These are phyloP conservation scores for Amphiura filiformis DNA, from an alignment of 35 echinoderm and acorn worm species.

Conservation along the genomic window DNA sequence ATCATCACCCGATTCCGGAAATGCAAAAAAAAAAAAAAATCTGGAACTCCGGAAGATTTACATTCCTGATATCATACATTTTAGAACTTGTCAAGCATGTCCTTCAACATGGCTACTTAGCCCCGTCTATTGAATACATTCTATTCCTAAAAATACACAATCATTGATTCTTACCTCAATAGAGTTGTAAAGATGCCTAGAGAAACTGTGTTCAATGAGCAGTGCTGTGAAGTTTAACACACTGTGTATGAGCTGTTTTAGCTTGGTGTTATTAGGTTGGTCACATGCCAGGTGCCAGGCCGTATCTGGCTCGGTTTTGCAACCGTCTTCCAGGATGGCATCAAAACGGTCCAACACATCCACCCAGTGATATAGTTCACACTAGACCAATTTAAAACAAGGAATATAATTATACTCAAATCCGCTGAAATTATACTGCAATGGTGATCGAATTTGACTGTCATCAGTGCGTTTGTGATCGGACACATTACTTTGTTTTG, in stretches of 20 bases:
- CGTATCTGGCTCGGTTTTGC: constrained; percentile 47
- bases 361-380: constrained; percentile 98
- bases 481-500: background rate
- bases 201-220: constrained; percentile 97
- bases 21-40: too few species aligned
- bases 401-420: background rate
- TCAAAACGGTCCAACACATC: constrained; percentile 97
- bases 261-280: constrained; percentile 45
- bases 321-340: constrained; percentile 73
- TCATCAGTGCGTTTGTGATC: background rate
- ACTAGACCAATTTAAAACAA: constrained; percentile 23
- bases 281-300: constrained; percentile 82
- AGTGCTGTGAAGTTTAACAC: constrained; percentile 89
- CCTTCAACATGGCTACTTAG: too few species aligned
- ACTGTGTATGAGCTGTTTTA: constrained; percentile 73
- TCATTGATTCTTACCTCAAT: constrained; percentile 91
- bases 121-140: too few species aligned
- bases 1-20: too few species aligned
- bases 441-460: background rate
- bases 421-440: too few species aligned
- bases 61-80: too few species aligned
- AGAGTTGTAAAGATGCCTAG: constrained; percentile 97
- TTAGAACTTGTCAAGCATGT: too few species aligned
- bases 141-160: too few species aligned
- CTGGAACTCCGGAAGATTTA: too few species aligned